These are phyloP conservation scores for Setophaga coronata DNA, from an alignment of 2,113 vertebrate species.

Conservation along the genomic window DNA sequence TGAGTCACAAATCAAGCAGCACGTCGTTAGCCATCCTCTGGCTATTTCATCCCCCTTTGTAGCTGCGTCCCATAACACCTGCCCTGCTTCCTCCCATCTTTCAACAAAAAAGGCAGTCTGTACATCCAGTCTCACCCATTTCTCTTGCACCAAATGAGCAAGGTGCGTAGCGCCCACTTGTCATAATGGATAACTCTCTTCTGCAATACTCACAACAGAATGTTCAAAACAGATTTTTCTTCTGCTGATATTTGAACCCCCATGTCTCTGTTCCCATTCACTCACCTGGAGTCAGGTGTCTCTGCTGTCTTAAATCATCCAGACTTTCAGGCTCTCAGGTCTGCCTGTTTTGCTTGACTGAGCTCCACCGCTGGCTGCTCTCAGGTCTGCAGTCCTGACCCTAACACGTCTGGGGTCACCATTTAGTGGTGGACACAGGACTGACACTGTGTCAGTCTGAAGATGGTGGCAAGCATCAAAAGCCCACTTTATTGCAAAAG, in stretches of 20 bases:
- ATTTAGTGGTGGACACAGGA: not conserved
- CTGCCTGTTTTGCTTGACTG: not conserved
- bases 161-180: rapidly evolving
- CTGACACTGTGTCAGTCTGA: not conserved
- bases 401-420: not conserved
- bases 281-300: not conserved
- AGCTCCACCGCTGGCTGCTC: not conserved
- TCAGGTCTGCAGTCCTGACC: not conserved
- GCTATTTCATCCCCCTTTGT: not conserved
- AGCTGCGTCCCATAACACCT: too few species aligned
- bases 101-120: not conserved
- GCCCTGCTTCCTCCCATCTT: not conserved
- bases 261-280: not conserved
- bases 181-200: not conserved
- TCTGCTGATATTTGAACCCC: not conserved
- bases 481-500: not conserved
- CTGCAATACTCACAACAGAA: not conserved
- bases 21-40: not conserved
- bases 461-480: not conserved
- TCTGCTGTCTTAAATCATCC: not conserved
- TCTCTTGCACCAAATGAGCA: not conserved
- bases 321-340: not conserved
- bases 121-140: not conserved
- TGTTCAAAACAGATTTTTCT: not conserved
- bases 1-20: not conserved